Evolutionary conservation across 1,140 invertebrate species (phyloP), one percentile per base, ranked within the genome.

Genomic region (Bombus waltoni): DNA sequence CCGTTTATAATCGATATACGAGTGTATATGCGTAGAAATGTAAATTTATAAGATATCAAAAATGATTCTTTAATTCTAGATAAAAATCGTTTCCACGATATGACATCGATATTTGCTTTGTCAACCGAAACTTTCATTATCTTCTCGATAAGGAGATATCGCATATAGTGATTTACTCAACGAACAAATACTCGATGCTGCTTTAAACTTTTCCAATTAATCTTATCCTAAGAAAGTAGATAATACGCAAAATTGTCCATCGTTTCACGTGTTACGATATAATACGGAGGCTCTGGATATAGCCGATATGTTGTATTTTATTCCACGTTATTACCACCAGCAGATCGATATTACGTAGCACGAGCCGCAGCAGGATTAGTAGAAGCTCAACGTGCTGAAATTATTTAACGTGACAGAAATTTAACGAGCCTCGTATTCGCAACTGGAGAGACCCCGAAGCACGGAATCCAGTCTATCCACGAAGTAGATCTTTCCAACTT

Each of bases 321-420:
- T 38, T 38, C 32, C 32, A 35, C 15, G 18, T 68, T 68, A 38
- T 38, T 22, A 35, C 10, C 74, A 11, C 2, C 32, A 53, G 13
- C 0, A 40, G 74, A 76, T 59, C 74, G 6, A 76, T 59, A 47
- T 53, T 35, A 47, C 10, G 8, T n/a, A 22, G 25, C 25, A 22
- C 53, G 47, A 59, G 35, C 1, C 47, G 6, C 5, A 25, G 40
- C 10, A 32, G 53, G 25, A 76, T 32, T 40, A 72, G 28, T 15
- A 18, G 66, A 42, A 18, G 40, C 59, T 28, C 59, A 40, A n/a
- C 13, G 40, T 5, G n/a, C 18, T 25, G 78, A 81, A 57, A 71
- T 71, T 71, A 71, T 28, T 32, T 47, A 28, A 82, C 47, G 18
- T 22, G 71, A 22, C 25, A 38, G 57, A 74, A 82, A 82, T 65